Evolutionary conservation across 1,140 invertebrate species (phyloP), one percentile per base, ranked within the genome.

Genomic region (Pachypeltis micranthus): DNA sequence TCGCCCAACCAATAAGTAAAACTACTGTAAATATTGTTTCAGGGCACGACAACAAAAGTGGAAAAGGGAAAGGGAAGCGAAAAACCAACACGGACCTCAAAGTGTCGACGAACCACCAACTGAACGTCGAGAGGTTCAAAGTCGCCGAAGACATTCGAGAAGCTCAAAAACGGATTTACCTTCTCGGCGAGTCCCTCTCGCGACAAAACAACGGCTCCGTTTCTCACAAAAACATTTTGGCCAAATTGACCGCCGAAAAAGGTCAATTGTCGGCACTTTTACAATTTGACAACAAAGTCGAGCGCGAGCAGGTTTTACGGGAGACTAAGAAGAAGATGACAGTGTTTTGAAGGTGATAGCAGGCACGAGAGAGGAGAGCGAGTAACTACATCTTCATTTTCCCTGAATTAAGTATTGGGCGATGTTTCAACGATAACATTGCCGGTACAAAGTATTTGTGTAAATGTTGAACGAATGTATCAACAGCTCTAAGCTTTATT

Each of bases 71-170:
- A n/a, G n/a, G n/a, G 71, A 3, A 72, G 74, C 68, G 67, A 26
- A 56, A 56, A 56, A 25, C 65, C 23, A 73, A 73, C 63, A 69
- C 68, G 61, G 65, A 77, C 80, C 44, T 86, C 80, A 73, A 74
- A 79, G 31, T 39, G 7, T 65, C 81, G 59, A 79, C 81, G 1
- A 82, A 74, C 65, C 82, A 83, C 70, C 80, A 83, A 31, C 75
- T 90, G n/a, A 88, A 87, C 70, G 83, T 88, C 61, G 83, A 86
- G 70, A 81, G 83, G 61, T 85, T 90, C 55, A 83, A 85, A 72
- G 76, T 90, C 34, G 79, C 81, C 2, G 85, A 89, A 76, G 81
- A 85, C 70, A 85, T 88, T 51, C 81, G 79, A 59, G 80, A 77
- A 66, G 74, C 85, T 47, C 82, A 88, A 72, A 78, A 73, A 14